A percentile compares a stretch with the other conserved stretches of the same genome.
These are phyloP conservation scores for Anadara kagoshimensis DNA, from an alignment of 1,140 invertebrate genomes.

Conservation along the genomic window DNA sequence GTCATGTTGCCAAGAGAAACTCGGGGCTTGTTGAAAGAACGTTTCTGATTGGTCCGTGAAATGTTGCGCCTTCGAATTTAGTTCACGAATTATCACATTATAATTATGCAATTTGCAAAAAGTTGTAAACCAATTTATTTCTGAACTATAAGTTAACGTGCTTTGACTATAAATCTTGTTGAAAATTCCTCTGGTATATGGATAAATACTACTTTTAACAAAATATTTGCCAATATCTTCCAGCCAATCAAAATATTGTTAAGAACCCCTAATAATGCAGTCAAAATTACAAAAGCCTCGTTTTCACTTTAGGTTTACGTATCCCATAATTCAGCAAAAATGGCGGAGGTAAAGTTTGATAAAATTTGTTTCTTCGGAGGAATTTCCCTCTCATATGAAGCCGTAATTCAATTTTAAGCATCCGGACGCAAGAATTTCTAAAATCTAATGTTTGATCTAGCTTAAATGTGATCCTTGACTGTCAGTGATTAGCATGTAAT, in stretches of 20 bases:
- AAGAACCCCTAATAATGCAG: not conserved
- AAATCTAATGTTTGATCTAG: slow-evolving; percentile 23
- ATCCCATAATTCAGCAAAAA: slow-evolving; percentile 65
- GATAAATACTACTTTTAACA: too few relatives aligned
- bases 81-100: too few relatives aligned
- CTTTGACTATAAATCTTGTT: too few relatives aligned
- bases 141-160: too few relatives aligned
- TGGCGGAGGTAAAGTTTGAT: slow-evolving; percentile 67
- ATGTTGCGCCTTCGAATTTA: too few relatives aligned
- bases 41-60: slow-evolving; percentile 33
- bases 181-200: too few relatives aligned
- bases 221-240: not conserved
- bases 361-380: slow-evolving; percentile 33
- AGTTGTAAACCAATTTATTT: too few relatives aligned
- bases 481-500: not conserved
- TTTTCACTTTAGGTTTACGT: slow-evolving; percentile 57
- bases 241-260: slow-evolving; percentile 28
- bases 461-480: not conserved
- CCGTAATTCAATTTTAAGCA: slow-evolving; percentile 1
- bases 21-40: slow-evolving; percentile 10
- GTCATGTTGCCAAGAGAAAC: slow-evolving; percentile 41
- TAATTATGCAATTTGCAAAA: too few relatives aligned
- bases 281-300: slow-evolving; percentile 55
- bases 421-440: slow-evolving; percentile 23
- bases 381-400: slow-evolving; percentile 40